Evolutionary conservation across 2,113 vertebrate genomes (phyloP), one percentile per base, ranked within the genome.

Genomic region (Brachyistius frenatus): DNA sequence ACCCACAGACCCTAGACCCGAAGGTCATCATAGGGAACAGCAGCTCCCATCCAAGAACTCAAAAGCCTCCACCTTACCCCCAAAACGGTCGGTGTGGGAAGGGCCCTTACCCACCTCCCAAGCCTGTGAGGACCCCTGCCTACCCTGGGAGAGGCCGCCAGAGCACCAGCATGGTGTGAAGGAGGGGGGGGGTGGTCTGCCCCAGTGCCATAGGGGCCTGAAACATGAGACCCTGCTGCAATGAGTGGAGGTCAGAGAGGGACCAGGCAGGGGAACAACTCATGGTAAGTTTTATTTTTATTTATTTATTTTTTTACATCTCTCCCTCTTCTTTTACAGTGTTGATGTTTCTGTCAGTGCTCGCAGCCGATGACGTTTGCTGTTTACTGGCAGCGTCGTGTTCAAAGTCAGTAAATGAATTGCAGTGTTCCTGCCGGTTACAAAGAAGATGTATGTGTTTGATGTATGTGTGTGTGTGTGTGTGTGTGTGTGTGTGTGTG

Each of bases 31-130:
- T 88, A 2, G 76, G 80, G 30, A 90, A 81, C 81, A 86, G 77
- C 65, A 85, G 85, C 11, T 67, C 83, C 53, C 68, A 61, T 36
- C 68, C 82, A 16, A 91, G 85, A 72, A 94, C 85, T 73, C 92
- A 93, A 37, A 93, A 92, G 69, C 92, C 94, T 23, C 94, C 93
- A n/a, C 85, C 81, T 4, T 93, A 94, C 73, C 93, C 93, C 33
- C 93, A 93, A 41, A 95, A 94, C 0, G 93, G 93, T 44, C 88
- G 73, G 8, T 89, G 85, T 30, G 85, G 84, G 49, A 93, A 92
- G 64, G 90, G 87, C 52, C 71, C 60, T 0, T 69, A 81, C 37
- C 73, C 35, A 1, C 75, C 80, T 15, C 65, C 72, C 9, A 89
- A 88, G 58, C 64, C 83, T 15, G 64, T 60, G 16, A 92, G 75